These are phyloP conservation scores for Nomada ferruginata DNA, from an alignment of 2,888 invertebrate species.

Conservation along the genomic window DNA sequence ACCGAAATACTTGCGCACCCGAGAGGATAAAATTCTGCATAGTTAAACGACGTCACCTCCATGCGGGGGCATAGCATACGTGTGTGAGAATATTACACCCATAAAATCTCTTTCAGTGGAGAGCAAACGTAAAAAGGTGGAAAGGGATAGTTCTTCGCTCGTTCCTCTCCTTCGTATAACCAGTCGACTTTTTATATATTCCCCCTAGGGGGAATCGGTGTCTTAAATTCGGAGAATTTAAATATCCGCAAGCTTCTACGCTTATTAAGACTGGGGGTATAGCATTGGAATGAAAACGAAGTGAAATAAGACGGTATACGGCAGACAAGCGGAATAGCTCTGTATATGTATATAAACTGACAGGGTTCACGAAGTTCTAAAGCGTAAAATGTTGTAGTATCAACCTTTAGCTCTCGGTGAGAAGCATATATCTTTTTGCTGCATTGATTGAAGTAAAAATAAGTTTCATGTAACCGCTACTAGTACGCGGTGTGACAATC, in stretches of 20 bases:
- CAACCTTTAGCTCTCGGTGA: no score
- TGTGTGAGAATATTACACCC: constrained; percentile 44
- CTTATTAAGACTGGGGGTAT: no score
- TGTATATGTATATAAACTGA: neutral
- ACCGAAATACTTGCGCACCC: neutral
- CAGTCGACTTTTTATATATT: neutral
- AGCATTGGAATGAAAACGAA: no score
- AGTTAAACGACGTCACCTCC: constrained; percentile 22
- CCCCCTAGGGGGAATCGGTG: neutral
- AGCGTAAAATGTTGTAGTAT: no score
- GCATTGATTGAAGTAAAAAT: no score
- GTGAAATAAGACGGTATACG: neutral
- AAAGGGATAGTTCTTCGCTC: neutral
- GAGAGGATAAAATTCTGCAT: neutral
- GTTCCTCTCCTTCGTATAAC: neutral
- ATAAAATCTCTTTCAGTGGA: constrained; percentile 39
- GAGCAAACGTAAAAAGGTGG: neutral
- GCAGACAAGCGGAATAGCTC: neutral
- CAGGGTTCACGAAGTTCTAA: neutral
- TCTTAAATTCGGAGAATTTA: constrained; percentile 23
- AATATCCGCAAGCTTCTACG: no score
- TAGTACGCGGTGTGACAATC: no score
- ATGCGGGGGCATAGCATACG: constrained; percentile 27
- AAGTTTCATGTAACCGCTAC: no score
- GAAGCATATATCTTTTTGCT: no score